Evolutionary conservation across 1,140 invertebrate genomes (phyloP).

Genomic region (Sycobia sp.): DNA sequence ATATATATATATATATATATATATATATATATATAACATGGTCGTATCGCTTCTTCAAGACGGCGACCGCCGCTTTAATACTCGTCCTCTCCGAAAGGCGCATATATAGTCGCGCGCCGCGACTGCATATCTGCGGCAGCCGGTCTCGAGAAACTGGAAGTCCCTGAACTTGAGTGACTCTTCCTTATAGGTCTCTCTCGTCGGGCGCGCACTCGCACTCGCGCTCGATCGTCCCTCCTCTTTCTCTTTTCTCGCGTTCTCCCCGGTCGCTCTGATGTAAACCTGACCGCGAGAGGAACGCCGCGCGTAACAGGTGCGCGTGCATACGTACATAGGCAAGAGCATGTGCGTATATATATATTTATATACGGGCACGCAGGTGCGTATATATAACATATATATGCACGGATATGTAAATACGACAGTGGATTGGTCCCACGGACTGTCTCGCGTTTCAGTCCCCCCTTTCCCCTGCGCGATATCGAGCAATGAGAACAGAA

Average conservation of each 20-base stretch:
- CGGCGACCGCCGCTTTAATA: too few species aligned
- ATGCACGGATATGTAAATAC: conserved; percentile 5
- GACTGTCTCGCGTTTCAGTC: neutral
- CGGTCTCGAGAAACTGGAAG: conserved; percentile 51
- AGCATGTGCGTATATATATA: too few species aligned
- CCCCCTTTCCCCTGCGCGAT: neutral
- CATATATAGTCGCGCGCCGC: neutral
- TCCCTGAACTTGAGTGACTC: conserved; percentile 56
- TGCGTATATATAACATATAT: neutral
- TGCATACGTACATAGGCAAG: too few species aligned
- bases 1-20: too few species aligned
- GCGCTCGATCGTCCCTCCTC: neutral
- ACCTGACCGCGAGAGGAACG: too few species aligned
- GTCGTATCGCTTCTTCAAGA: too few species aligned
- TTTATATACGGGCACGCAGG: too few species aligned
- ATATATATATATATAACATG: too few species aligned
- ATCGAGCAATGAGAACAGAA: neutral
- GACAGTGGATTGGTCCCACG: neutral
- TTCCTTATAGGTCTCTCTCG: conserved; percentile 46
- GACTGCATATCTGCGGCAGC: conserved; percentile 23
- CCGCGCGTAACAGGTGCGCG: conserved; percentile 22
- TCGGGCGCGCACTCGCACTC: neutral
- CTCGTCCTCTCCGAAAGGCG: too few species aligned
- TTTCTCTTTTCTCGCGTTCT: neutral
- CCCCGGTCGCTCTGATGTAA: neutral